These are phyloP conservation scores for Nephrotoma appendiculata DNA, from an alignment of 2,888 invertebrate species.

Conservation along the genomic window DNA sequence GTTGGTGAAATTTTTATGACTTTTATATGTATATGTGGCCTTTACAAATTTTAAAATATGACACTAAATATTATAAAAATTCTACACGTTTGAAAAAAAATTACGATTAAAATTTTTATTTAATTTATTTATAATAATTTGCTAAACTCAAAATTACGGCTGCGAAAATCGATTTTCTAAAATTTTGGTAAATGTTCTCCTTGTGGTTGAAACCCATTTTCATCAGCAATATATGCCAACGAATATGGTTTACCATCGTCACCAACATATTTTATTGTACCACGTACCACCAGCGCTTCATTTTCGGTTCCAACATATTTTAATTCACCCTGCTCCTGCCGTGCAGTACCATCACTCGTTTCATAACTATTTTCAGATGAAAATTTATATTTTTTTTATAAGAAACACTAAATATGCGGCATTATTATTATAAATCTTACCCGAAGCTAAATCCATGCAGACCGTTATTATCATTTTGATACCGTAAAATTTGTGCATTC, in stretches of 20 bases:
- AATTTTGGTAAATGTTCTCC: conserved; percentile 30
- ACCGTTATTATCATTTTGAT: conserved; percentile 8
- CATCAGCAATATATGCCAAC: conserved; percentile 31
- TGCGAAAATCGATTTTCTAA: background rate
- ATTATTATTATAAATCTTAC: background rate
- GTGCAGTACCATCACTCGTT: conserved; percentile 47
- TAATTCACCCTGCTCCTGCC: conserved; percentile 44
- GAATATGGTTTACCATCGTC: conserved; percentile 47
- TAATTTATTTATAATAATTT: background rate
- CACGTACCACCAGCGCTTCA: conserved; percentile 43
- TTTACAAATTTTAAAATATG: too few relatives aligned
- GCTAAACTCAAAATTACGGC: background rate
- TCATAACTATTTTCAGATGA: conserved; percentile 34
- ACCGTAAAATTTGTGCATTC: conserved; percentile 8
- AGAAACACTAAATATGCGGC: background rate
- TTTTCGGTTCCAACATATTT: conserved; percentile 48
- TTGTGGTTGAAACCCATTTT: conserved; percentile 33
- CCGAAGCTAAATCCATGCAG: conserved; percentile 5
- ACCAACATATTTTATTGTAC: conserved; percentile 44
- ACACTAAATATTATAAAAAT: too few relatives aligned
- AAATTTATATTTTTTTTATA: background rate
- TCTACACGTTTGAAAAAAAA: too few relatives aligned
- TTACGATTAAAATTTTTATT: too few relatives aligned
- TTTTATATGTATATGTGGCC: too few relatives aligned
- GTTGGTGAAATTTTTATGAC: too few relatives aligned